Evolutionary conservation across 2,888 invertebrate species (phyloP).

Genomic region (Tuberolachnus salignus): DNA sequence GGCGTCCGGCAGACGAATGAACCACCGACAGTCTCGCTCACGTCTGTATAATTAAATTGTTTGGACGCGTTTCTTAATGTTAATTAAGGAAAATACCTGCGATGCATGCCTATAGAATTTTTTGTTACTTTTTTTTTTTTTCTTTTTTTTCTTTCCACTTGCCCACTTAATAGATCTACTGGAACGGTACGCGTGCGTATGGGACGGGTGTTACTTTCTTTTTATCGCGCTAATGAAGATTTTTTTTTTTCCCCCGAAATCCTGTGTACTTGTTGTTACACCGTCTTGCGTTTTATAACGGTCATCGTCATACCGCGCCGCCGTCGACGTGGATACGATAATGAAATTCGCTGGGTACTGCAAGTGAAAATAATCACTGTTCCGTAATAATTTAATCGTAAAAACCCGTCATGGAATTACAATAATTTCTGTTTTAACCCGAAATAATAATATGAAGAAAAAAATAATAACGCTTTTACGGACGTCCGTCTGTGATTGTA

Average conservation of each 20-base stretch:
- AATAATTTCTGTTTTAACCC: too few relatives aligned
- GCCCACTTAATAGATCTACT: constrained; percentile 54
- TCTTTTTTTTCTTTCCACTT: too few relatives aligned
- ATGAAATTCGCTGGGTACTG: constrained; percentile 4
- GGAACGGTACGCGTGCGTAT: constrained; percentile 32
- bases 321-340: constrained; percentile 40
- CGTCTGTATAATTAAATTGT: not conserved
- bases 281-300: constrained; percentile 12
- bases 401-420: not conserved
- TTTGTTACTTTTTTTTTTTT: too few relatives aligned
- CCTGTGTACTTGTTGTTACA: constrained; percentile 8
- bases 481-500: too few relatives aligned
- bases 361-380: constrained; percentile 50
- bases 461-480: too few relatives aligned
- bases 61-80: constrained; percentile 10
- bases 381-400: constrained; percentile 27
- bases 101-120: constrained; percentile 1
- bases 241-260: constrained; percentile 17
- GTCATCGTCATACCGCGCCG: not conserved
- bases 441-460: too few relatives aligned
- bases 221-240: constrained; percentile 41
- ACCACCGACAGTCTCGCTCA: not conserved
- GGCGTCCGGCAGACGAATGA: constrained; percentile 31
- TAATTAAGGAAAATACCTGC: constrained; percentile 14
- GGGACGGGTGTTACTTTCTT: constrained; percentile 49